These are phyloP conservation scores for Parotocinclus haroldoi DNA, from an alignment of 2,797 vertebrate genomes.

Conservation along the genomic window DNA sequence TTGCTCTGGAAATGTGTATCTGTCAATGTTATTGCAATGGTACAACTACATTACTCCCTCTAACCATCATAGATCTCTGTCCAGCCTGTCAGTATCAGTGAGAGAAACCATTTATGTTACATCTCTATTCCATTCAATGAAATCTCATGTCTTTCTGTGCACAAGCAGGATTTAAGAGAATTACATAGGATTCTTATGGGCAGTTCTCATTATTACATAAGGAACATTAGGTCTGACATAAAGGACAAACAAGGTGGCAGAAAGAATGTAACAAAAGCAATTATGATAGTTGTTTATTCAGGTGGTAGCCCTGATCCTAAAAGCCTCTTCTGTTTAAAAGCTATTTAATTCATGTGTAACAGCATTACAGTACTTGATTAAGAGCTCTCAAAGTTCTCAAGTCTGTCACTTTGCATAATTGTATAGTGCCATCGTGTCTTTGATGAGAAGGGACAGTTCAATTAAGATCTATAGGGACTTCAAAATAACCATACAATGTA, in stretches of 20 bases:
- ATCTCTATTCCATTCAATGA: neutral
- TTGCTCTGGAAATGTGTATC: neutral
- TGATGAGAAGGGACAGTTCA: neutral
- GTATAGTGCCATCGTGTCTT: neutral
- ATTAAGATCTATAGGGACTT: neutral
- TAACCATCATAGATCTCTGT: neutral
- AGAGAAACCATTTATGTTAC: neutral
- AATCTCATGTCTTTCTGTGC: neutral
- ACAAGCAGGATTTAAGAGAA: neutral
- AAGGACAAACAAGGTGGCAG: neutral
- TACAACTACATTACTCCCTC: neutral
- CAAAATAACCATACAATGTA: neutral
- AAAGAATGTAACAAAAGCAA: neutral
- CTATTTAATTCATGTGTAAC: neutral
- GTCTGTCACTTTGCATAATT: slow-evolving; percentile 4
- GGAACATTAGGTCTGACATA: neutral
- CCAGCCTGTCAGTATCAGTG: neutral
- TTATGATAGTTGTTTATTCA: neutral
- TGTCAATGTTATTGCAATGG: neutral
- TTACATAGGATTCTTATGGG: neutral
- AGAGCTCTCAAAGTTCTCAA: neutral
- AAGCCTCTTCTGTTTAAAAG: neutral
- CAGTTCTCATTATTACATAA: neutral
- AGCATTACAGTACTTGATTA: neutral
- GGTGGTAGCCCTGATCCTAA: neutral